These are phyloP conservation scores for Drosophila picticornis DNA, from an alignment of 2,888 invertebrate species.

Conservation along the genomic window DNA sequence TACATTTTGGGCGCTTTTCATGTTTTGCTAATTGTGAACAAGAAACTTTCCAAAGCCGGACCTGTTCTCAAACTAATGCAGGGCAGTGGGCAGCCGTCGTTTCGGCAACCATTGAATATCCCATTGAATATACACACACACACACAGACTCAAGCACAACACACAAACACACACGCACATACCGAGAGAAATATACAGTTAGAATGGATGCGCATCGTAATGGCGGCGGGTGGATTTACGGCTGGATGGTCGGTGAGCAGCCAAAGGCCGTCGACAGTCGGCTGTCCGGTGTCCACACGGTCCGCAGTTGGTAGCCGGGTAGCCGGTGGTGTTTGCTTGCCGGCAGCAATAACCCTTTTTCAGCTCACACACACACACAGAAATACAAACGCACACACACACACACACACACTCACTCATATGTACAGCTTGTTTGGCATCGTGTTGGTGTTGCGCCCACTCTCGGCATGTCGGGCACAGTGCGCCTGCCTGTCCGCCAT, in stretches of 20 bases:
- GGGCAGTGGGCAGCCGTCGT: slow-evolving; percentile 30
- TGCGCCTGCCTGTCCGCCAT: slow-evolving; percentile 80
- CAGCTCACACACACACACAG: slow-evolving; percentile 21
- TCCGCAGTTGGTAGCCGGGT: slow-evolving; percentile 40
- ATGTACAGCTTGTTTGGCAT: slow-evolving; percentile 22
- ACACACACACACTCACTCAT: slow-evolving; percentile 15
- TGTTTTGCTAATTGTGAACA: slow-evolving; percentile 40
- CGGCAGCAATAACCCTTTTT: slow-evolving; percentile 82
- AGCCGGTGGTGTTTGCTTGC: slow-evolving; percentile 83
- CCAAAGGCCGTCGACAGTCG: slow-evolving; percentile 44
- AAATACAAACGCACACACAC: slow-evolving; percentile 18
- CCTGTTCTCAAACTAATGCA: slow-evolving; percentile 31
- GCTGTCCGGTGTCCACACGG: slow-evolving; percentile 52
- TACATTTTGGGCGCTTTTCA: slow-evolving; percentile 7
- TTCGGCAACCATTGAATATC: slow-evolving; percentile 34
- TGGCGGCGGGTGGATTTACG: slow-evolving; percentile 76
- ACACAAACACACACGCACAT: slow-evolving; percentile 21
- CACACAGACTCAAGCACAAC: not conserved
- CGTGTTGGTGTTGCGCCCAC: slow-evolving; percentile 65
- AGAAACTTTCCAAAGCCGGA: slow-evolving; percentile 37
- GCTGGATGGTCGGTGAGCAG: slow-evolving; percentile 60
- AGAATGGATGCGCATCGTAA: slow-evolving; percentile 61
- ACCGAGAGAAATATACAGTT: slow-evolving; percentile 34
- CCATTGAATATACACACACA: slow-evolving; percentile 4
- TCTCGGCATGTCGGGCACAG: slow-evolving; percentile 50